These are phyloP conservation scores for Colossoma macropomum DNA, from an alignment of 2,113 vertebrate species.

Conservation along the genomic window DNA sequence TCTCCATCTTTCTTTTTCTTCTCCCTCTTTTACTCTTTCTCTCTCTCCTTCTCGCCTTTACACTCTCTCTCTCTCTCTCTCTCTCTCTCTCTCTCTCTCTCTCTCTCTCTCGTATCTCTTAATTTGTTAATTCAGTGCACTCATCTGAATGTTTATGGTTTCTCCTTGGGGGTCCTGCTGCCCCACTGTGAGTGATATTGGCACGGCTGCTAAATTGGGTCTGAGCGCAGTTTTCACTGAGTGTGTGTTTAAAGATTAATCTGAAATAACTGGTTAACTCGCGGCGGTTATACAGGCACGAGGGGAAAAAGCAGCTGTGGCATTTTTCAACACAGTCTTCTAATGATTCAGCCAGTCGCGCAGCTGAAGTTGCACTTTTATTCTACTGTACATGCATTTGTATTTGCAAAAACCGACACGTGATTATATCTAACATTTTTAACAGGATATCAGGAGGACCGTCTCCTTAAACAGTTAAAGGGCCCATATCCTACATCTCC, in stretches of 20 bases:
- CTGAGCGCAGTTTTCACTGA: constrained; percentile 39
- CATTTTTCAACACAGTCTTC: neutral
- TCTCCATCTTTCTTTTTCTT: neutral
- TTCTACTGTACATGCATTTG: too few species aligned
- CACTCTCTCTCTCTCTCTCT: neutral
- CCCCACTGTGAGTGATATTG: constrained; percentile 44
- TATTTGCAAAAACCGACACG: too few species aligned
- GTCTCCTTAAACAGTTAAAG: too few species aligned
- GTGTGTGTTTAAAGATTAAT: constrained; percentile 42
- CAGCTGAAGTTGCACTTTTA: too few species aligned
- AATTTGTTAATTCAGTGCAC: constrained; percentile 49
- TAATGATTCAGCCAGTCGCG: too few species aligned
- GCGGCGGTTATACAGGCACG: neutral
- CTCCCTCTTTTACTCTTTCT: neutral
- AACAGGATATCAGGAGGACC: too few species aligned
- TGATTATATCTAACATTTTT: too few species aligned
- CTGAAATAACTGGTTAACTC: constrained; percentile 41
- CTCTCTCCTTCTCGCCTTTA: neutral
- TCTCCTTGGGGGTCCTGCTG: constrained; percentile 31
- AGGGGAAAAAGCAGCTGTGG: neutral
- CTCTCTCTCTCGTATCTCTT: constrained; percentile 31
- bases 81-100: neutral
- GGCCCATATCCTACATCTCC: too few species aligned
- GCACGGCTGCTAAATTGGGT: constrained; percentile 39
- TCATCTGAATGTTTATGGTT: constrained; percentile 49